Percentiles rank a stretch among this genome's conserved stretches.
phyloP scores from a whole-genome alignment of 2,888 invertebrate species.

The Zele albiditarsus region DNA sequence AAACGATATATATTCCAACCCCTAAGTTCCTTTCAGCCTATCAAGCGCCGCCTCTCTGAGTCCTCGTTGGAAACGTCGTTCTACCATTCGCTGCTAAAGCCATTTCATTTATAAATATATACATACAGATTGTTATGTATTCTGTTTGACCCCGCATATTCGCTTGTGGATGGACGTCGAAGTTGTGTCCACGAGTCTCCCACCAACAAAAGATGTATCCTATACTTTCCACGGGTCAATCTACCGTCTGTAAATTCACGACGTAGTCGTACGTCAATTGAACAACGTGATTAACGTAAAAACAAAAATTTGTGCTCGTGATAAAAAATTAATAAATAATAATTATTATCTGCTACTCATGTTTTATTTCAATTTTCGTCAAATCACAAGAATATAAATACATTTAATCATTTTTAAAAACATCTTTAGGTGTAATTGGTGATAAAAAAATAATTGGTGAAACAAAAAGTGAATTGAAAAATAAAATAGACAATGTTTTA shows the following conservation, averaged over 20 bases:
- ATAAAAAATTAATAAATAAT: neutral
- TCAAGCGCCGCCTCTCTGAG: conserved; percentile 23
- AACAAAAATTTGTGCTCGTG: neutral
- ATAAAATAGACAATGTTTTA: neutral
- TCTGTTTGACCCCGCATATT: conserved; percentile 19
- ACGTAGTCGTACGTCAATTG: neutral
- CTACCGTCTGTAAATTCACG: neutral
- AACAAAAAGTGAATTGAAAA: neutral
- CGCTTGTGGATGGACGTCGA: conserved; percentile 5
- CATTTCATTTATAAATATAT: conserved; percentile 5
- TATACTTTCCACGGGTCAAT: conserved; percentile 17
- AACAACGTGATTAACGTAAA: conserved; percentile 4
- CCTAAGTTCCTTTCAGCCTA: neutral
- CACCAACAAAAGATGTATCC: neutral
- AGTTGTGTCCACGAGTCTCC: conserved; percentile 23
- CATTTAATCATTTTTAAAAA: too few relatives aligned
- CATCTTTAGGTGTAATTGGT: neutral
- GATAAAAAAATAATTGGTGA: neutral
- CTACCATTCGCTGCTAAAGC: conserved; percentile 23
- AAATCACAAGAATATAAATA: too few relatives aligned
- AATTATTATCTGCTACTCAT: neutral
- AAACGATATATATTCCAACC: conserved; percentile 10
- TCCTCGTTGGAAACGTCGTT: conserved; percentile 26
- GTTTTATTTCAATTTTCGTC: neutral
- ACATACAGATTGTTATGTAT: conserved; percentile 14